Evolutionary conservation across 1,140 invertebrate species (phyloP).

Genomic region (Eubasilissa regina): DNA sequence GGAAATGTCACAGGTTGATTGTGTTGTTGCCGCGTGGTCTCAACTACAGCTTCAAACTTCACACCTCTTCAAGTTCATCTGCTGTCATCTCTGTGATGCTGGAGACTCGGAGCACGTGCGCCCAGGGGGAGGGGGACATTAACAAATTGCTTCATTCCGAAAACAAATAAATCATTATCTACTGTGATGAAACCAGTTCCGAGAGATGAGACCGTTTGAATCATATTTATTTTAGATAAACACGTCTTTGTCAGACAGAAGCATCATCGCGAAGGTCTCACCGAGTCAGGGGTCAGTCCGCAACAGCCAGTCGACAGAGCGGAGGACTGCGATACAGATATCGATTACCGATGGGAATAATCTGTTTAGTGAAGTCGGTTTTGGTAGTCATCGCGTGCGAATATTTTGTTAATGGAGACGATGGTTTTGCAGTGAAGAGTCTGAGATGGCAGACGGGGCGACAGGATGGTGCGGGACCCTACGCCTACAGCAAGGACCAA

Average conservation of each 20-base stretch:
- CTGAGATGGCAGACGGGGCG: constrained; percentile 75
- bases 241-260: not conserved
- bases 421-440: constrained; percentile 69
- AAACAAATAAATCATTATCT: constrained; percentile 23
- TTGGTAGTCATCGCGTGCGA: not conserved
- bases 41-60: too few relatives aligned
- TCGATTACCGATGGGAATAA: not conserved
- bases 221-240: constrained; percentile 42
- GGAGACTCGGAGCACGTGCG: constrained; percentile 9
- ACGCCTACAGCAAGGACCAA: constrained; percentile 84
- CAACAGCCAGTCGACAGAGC: not conserved
- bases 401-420: not conserved
- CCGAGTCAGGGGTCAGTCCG: not conserved
- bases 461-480: constrained; percentile 79
- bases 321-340: not conserved
- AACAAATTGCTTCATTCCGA: constrained; percentile 8
- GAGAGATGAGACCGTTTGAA: constrained; percentile 3
- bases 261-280: not conserved
- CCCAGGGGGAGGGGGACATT: not conserved
- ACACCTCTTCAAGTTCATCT: too few relatives aligned
- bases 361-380: not conserved
- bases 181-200: constrained; percentile 29
- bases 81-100: too few relatives aligned
- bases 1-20: too few relatives aligned
- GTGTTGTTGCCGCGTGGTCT: too few relatives aligned